Evolutionary conservation across 2,797 vertebrate species (phyloP), one percentile per base, ranked within the genome.

Genomic region (Prunella strophiata): DNA sequence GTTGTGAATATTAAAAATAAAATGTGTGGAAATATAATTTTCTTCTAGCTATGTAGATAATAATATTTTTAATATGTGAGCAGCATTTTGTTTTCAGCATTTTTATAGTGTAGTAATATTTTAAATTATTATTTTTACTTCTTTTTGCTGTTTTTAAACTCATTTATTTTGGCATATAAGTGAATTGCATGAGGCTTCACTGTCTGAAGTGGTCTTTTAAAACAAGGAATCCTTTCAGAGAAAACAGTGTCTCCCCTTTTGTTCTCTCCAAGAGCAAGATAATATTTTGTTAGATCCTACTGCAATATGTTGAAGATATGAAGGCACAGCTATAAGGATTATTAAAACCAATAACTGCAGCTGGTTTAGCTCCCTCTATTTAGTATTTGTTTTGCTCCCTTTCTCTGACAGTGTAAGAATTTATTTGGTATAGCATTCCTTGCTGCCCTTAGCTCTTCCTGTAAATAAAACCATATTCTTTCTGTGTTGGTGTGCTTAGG

Each of bases 1-100:
- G 63, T 45, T 85, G 19, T 94, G 73, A 93, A 89, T 79, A 94
- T 74, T 89, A 71, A 94, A 85, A 91, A 78, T 40, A 84, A 89
- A 70, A 72, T 45, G 16, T n/a, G 10, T 17, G 89, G 62, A 92
- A 96, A 77, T 5, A 55, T 13, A 66, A 34, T 75, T 55, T 61
- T 76, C 50, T 73, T 79, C 45, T 22, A 61, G n/a, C 10, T 43
- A 62, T 3, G 12, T 5, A 59, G 63, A 83, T 5, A 89, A 52
- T 3, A 75, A 36, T 42, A 57, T 22, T 58, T 86, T 81, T 34
- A 18, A 48, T 59, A 82, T 20, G 5, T 25, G 6, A 66, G 13
- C 16, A 62, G 11, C 16, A 23, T 51, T 77, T 70, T 73, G 30
- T 84, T 87, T 62, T 9, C 29, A 48, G 42, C 13, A 51, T 61